Evolutionary conservation across 2,113 vertebrate species (phyloP).

Genomic region (Pachycephala philippinensis): DNA sequence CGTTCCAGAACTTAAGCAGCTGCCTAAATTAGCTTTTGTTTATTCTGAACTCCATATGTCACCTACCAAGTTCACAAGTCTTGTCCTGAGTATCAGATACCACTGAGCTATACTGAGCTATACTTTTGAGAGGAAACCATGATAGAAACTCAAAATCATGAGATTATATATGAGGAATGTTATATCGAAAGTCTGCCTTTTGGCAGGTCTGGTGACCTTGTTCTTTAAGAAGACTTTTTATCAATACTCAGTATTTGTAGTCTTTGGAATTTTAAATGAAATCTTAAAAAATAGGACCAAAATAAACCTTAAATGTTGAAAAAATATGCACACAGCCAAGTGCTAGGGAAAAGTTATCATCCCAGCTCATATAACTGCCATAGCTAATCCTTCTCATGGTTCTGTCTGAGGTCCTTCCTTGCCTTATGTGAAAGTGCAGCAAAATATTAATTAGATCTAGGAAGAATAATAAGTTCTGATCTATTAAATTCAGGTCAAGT

Average conservation of each 20-base stretch:
- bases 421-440: background rate
- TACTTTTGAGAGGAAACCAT: background rate
- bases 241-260: background rate
- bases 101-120: background rate
- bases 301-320: background rate
- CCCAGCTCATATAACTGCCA: background rate
- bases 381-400: background rate
- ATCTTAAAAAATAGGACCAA: background rate
- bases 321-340: background rate
- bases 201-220: background rate
- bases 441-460: background rate
- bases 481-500: background rate
- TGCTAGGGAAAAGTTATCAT: background rate
- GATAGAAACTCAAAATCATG: background rate
- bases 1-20: background rate
- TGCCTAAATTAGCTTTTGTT: background rate
- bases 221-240: background rate
- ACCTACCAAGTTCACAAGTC: accelerated
- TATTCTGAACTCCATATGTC: background rate
- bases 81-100: background rate
- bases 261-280: background rate
- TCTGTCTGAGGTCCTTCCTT: background rate
- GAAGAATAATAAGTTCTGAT: background rate
- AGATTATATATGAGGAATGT: background rate
- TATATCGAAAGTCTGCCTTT: background rate